Conservation (phyloP, 1,140 invertebrate genomes). For the Globodera rostochiensis region DNA sequence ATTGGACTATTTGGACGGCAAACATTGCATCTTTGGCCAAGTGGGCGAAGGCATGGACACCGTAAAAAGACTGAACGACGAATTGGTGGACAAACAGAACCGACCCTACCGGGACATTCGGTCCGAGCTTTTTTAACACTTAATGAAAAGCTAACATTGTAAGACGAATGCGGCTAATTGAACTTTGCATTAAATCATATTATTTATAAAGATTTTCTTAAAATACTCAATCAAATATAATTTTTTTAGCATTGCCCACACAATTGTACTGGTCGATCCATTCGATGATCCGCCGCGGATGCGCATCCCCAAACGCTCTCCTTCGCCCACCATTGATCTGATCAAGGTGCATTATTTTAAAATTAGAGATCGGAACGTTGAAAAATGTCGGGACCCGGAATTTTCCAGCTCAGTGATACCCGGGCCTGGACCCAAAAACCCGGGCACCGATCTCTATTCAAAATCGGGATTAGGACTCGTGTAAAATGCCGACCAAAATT, state of each 20-base stretch:
- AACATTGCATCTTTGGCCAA: conserved; percentile 96
- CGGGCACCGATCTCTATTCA: neutral
- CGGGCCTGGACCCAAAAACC: no score
- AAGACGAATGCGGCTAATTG: no score
- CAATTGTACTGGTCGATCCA: conserved; percentile 92
- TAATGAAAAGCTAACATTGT: neutral
- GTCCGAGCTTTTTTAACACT: conserved; percentile 57
- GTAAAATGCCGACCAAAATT: no score
- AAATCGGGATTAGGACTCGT: no score
- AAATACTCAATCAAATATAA: neutral
- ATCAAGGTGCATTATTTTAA: conserved; percentile 68
- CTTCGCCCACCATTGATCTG: conserved; percentile 80
- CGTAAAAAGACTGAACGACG: conserved; percentile 85
- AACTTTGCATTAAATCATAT: no score
- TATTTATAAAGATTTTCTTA: no score
- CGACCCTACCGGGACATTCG: conserved; percentile 90
- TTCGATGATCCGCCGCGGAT: conserved; percentile 84
- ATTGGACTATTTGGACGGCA: conserved; percentile 85
- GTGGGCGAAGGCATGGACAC: conserved; percentile 89
- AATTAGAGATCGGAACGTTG: no score
- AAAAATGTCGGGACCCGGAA: no score
- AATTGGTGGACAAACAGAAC: conserved; percentile 86
- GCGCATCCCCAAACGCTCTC: conserved; percentile 79
- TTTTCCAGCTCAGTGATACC: no score
- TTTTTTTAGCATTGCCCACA: conserved; percentile 85